A percentile compares a stretch with the other conserved stretches of the same genome.
Evolutionary conservation across 92 coral and sea anemone genomes (phyloP).

Genomic region (Umimayanthus chanpuru): DNA sequence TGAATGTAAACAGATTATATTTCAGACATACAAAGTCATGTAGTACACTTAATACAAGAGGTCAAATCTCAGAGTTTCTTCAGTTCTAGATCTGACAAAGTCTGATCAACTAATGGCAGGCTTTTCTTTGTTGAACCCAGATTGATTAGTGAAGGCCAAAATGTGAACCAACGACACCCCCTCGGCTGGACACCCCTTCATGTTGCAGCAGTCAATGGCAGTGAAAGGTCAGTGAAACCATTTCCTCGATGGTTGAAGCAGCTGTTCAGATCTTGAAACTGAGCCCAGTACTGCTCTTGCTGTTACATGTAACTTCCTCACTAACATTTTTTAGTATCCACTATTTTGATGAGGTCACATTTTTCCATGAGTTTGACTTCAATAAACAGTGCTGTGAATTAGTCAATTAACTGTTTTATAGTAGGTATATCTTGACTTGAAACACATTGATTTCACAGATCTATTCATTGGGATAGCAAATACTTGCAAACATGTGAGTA

Average conservation of each 20-base stretch:
- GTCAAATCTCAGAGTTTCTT: not conserved
- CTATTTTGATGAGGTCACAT: not conserved
- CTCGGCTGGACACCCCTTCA: constrained; percentile 97
- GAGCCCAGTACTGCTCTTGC: not conserved
- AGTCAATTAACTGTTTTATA: too few species aligned
- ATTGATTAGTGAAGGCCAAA: constrained; percentile 71
- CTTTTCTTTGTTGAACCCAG: constrained; percentile 26
- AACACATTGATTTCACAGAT: too few species aligned
- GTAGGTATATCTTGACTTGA: too few species aligned
- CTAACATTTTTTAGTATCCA: not conserved
- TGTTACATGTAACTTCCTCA: not conserved
- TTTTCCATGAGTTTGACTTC: not conserved
- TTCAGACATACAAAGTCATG: too few species aligned
- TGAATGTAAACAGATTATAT: not conserved
- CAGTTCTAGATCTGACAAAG: not conserved
- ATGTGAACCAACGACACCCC: constrained; percentile 84
- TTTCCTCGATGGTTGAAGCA: not conserved
- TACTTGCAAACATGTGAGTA: too few species aligned
- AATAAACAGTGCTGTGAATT: too few species aligned
- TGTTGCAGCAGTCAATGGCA: constrained; percentile 93
- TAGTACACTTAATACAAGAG: too few species aligned
- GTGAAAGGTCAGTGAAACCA: constrained; percentile 62
- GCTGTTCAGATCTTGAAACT: not conserved
- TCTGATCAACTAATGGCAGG: not conserved
- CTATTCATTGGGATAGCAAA: too few species aligned